These are phyloP conservation scores for Sebastes diaconus DNA, from an alignment of 2,797 vertebrate species.

Conservation along the genomic window DNA sequence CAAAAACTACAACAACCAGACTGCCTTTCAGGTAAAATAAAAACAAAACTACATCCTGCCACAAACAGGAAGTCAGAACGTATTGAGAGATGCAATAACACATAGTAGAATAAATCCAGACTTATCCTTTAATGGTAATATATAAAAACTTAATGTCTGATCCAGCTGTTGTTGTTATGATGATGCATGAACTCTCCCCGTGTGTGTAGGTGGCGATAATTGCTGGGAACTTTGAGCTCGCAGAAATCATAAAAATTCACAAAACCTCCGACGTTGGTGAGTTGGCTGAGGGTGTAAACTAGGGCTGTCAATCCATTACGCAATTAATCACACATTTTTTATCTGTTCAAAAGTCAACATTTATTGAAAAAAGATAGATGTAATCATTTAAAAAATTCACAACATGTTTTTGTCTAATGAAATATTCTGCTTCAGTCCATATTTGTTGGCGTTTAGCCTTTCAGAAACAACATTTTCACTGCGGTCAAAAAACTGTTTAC, in stretches of 20 bases:
- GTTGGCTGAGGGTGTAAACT: conserved; percentile 53
- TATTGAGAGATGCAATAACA: too few relatives aligned
- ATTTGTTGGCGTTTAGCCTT: too few relatives aligned
- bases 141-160: neutral
- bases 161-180: neutral
- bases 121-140: neutral
- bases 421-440: too few relatives aligned
- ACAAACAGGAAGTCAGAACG: too few relatives aligned
- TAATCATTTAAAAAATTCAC: too few relatives aligned
- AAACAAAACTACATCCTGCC: neutral
- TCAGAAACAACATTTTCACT: too few relatives aligned
- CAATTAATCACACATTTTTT: too few relatives aligned
- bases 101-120: neutral
- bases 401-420: too few relatives aligned
- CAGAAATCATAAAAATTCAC: conserved; percentile 98
- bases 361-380: too few relatives aligned
- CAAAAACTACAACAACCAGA: conserved; percentile 99
- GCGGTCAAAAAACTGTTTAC: too few relatives aligned
- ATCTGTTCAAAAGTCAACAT: too few relatives aligned
- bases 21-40: conserved; percentile 87
- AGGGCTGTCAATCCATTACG: too few relatives aligned
- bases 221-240: conserved; percentile 96
- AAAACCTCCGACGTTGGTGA: conserved; percentile 97
- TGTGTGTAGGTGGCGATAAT: conserved; percentile 92
- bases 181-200: neutral